Conservation (phyloP, 2,888 invertebrate species). For the Watsonalla cultraria region DNA sequence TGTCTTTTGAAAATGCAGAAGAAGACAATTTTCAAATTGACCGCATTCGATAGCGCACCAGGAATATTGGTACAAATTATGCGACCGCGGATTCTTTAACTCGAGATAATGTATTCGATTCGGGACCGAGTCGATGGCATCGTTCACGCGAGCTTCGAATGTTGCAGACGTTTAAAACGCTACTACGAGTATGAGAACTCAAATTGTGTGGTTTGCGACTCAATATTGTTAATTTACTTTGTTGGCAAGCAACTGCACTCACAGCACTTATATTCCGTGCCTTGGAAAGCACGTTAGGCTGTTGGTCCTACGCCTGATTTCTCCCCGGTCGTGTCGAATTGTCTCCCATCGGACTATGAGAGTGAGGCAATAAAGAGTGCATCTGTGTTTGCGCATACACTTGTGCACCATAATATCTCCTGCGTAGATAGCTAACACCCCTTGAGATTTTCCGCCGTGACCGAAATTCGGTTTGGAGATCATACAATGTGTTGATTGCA, state of each 20-base stretch:
- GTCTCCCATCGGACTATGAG: no score
- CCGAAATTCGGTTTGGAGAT: not conserved
- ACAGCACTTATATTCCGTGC: no score
- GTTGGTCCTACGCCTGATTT: no score
- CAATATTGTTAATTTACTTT: no score
- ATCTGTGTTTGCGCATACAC: no score
- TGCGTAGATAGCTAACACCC: not conserved
- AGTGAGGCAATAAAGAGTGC: no score
- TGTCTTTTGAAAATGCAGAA: not conserved
- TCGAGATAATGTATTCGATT: constrained; percentile 69
- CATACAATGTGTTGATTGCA: no score
- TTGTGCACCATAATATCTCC: no score
- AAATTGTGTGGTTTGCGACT: constrained; percentile 8
- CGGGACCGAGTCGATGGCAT: constrained; percentile 59
- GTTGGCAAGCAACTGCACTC: no score
- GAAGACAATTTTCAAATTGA: constrained; percentile 3
- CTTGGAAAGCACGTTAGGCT: not conserved
- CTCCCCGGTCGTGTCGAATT: no score
- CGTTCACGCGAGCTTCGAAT: constrained; percentile 69
- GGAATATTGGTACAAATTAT: constrained; percentile 64
- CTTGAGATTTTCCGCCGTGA: not conserved
- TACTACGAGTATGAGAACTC: constrained; percentile 31
- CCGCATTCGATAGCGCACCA: constrained; percentile 26
- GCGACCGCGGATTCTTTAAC: constrained; percentile 52
- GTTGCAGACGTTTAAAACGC: constrained; percentile 34